A percentile compares a stretch with the other conserved stretches of the same genome.
Evolutionary conservation across 2,113 vertebrate species (phyloP).

Genomic region (Cathartes aura): DNA sequence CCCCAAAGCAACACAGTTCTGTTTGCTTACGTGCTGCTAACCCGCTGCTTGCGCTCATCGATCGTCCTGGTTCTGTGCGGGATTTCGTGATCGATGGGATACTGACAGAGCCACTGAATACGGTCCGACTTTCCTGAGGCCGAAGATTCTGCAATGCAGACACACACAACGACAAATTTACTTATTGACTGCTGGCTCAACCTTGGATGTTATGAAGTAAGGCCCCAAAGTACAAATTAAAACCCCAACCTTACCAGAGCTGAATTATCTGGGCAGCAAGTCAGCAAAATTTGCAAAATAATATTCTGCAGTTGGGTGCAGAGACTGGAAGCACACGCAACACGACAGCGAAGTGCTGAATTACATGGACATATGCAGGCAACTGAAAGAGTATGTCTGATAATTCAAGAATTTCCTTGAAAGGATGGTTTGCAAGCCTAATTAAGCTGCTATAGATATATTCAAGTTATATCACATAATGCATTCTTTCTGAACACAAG

Average conservation of each 20-base stretch:
- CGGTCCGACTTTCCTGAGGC: constrained; percentile 90
- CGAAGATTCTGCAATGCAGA: constrained; percentile 86
- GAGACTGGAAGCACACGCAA: constrained; percentile 16
- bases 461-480: not conserved
- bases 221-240: not conserved
- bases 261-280: constrained; percentile 12
- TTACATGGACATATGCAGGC: constrained; percentile 70
- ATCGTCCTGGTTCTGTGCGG: constrained; percentile 91
- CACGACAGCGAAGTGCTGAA: constrained; percentile 11
- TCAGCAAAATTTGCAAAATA: constrained; percentile 17
- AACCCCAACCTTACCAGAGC: not conserved
- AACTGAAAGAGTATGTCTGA: not conserved
- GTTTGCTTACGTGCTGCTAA: constrained; percentile 90
- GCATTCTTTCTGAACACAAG: not conserved
- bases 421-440: not conserved
- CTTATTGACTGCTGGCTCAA: not conserved
- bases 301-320: constrained; percentile 21
- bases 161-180: not conserved
- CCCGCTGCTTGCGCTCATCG: constrained; percentile 98
- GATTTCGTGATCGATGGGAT: constrained; percentile 96
- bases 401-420: not conserved
- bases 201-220: not conserved
- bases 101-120: constrained; percentile 97
- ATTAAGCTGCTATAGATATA: not conserved
- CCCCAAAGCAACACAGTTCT: not conserved